phyloP scores from a whole-genome alignment of 2,888 invertebrate genomes.

The Phyto melanocephala region DNA sequence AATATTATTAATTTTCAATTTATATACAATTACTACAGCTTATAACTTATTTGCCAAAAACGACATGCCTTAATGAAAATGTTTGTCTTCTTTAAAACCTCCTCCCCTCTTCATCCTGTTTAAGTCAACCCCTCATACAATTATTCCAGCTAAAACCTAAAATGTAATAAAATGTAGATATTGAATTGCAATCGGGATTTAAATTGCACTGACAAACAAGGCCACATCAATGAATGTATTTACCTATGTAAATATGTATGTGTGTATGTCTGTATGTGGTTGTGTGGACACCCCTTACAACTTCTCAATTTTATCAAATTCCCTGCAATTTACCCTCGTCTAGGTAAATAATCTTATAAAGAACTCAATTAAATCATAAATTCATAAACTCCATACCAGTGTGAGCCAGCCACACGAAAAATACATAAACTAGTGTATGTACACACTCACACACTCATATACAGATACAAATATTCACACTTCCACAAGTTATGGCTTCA shows the following conservation, averaged over 20 bases:
- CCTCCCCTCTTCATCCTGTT: not conserved
- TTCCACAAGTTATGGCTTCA: not conserved
- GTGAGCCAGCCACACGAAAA: not conserved
- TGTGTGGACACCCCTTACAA: not conserved
- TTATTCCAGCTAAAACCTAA: not conserved
- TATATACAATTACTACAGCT: slow-evolving; percentile 56
- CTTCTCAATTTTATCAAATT: not conserved
- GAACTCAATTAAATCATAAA: slow-evolving; percentile 59
- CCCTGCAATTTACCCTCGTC: slow-evolving; percentile 7
- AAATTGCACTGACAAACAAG: not conserved
- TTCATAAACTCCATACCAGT: slow-evolving; percentile 37
- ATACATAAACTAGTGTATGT: not conserved
- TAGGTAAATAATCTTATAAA: slow-evolving; percentile 1
- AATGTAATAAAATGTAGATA: not conserved
- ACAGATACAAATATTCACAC: not conserved
- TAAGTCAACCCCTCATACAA: not conserved
- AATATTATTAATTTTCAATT: slow-evolving; percentile 56
- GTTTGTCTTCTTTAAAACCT: not conserved
- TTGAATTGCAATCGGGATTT: slow-evolving; percentile 7
- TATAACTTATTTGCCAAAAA: slow-evolving; percentile 22
- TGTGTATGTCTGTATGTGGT: not conserved
- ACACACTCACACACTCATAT: not conserved
- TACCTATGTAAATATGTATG: not conserved
- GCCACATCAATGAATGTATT: not conserved
- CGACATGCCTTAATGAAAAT: slow-evolving; percentile 12